These are phyloP conservation scores for Verasper variegatus DNA, from an alignment of 2,113 vertebrate species.

Conservation along the genomic window DNA sequence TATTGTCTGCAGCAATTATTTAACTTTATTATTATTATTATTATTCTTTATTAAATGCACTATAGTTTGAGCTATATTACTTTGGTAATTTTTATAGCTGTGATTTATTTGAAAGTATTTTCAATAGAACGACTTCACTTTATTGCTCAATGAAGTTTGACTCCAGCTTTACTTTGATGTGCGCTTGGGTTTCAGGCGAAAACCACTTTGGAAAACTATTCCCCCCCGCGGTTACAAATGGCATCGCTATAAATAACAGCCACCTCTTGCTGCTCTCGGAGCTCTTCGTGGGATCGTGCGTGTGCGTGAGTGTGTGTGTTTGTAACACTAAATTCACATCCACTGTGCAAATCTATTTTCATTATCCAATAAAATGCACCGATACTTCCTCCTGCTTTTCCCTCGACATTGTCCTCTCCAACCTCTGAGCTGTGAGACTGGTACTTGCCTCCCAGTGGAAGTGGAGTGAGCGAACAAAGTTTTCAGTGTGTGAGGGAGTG, in stretches of 20 bases:
- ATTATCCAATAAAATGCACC: too few relatives aligned
- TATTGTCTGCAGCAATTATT: background rate
- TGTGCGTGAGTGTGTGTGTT: background rate
- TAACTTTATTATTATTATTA: too few relatives aligned
- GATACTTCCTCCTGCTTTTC: background rate
- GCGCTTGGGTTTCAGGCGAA: background rate
- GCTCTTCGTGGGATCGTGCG: background rate
- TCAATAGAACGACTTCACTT: background rate
- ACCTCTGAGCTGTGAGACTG: background rate
- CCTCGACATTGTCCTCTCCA: background rate
- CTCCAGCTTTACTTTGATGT: background rate
- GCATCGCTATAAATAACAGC: slow-evolving; percentile 13
- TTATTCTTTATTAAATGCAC: background rate
- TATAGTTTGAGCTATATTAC: background rate
- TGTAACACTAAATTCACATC: background rate
- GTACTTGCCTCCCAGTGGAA: slow-evolving; percentile 21
- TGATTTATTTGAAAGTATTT: background rate
- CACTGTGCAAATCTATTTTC: background rate
- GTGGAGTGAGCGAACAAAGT: slow-evolving; percentile 47
- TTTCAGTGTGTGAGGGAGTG: slow-evolving; percentile 17
- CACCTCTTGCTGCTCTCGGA: background rate
- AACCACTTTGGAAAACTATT: slow-evolving; percentile 54
- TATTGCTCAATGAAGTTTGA: background rate
- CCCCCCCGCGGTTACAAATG: slow-evolving; percentile 63
- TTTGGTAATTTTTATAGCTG: background rate